Evolutionary conservation across 2,797 vertebrate genomes (phyloP).

Genomic region (Percopsis omiscomaycus): DNA sequence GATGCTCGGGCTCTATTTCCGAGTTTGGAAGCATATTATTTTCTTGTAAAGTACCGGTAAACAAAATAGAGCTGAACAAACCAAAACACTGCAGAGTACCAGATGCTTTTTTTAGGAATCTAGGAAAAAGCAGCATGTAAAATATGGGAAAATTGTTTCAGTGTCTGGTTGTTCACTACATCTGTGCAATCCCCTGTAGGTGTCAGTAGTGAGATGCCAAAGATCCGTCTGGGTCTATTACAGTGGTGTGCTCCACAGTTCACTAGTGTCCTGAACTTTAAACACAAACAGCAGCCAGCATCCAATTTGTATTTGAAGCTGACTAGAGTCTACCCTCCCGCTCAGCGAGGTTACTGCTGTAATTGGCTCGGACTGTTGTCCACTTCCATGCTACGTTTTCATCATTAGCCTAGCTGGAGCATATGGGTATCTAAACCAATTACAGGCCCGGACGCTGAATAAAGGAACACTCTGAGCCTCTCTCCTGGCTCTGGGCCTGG

Average conservation of each 20-base stretch:
- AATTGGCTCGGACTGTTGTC: slow-evolving; percentile 53
- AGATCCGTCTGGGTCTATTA: slow-evolving; percentile 12
- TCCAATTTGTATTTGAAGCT: slow-evolving; percentile 9
- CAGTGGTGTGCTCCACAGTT: not conserved
- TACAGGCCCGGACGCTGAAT: slow-evolving; percentile 39
- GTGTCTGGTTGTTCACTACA: not conserved
- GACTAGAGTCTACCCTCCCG: not conserved
- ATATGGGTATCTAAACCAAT: slow-evolving; percentile 56
- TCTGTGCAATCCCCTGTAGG: slow-evolving; percentile 28
- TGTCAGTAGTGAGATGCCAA: slow-evolving; percentile 69
- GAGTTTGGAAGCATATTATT: not conserved
- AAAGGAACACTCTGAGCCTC: slow-evolving; percentile 29
- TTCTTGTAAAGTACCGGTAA: slow-evolving; percentile 8
- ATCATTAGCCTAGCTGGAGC: slow-evolving; percentile 51
- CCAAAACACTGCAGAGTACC: slow-evolving; percentile 19
- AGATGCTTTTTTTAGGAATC: not conserved
- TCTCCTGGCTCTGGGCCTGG: slow-evolving; percentile 33
- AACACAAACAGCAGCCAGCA: slow-evolving; percentile 8
- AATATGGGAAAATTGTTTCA: no score
- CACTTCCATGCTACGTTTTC: slow-evolving; percentile 40
- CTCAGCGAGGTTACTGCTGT: slow-evolving; percentile 16
- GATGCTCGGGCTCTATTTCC: slow-evolving; percentile 30
- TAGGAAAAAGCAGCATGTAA: no score
- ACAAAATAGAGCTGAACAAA: slow-evolving; percentile 24
- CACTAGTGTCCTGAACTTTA: slow-evolving; percentile 20